phyloP scores from a whole-genome alignment of 2,797 vertebrate genomes.

The Monodelphis domestica region DNA sequence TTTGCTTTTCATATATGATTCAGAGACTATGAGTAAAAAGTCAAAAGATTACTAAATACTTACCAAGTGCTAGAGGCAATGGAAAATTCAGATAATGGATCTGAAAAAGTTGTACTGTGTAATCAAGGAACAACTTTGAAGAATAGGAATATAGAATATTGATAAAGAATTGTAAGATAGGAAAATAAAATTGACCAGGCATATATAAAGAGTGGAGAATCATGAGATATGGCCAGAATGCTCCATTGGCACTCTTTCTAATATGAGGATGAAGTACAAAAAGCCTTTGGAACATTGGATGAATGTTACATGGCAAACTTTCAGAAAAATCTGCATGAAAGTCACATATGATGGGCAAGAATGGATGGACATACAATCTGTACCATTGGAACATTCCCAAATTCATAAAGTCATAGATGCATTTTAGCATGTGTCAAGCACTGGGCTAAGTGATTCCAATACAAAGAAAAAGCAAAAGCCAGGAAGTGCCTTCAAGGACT shows the following conservation, averaged over 20 bases:
- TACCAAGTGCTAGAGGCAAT: not conserved
- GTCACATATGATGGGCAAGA: not conserved
- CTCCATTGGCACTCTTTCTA: not conserved
- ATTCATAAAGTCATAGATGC: not conserved
- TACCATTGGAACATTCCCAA: not conserved
- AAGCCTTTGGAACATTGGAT: not conserved
- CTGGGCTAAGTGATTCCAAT: not conserved
- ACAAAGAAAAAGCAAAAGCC: not conserved
- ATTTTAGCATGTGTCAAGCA: not conserved
- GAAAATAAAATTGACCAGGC: not conserved
- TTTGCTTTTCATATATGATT: not conserved
- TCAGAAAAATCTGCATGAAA: not conserved
- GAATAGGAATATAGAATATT: not conserved
- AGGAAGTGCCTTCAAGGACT: not conserved
- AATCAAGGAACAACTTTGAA: not conserved
- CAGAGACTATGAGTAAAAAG: not conserved
- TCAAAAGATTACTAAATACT: not conserved
- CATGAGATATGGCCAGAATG: not conserved
- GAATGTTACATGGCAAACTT: not conserved
- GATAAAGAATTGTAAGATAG: not conserved
- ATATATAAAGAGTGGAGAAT: not conserved
- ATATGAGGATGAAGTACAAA: not conserved
- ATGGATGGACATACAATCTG: not conserved
- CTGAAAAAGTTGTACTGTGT: not conserved
- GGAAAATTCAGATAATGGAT: not conserved